Evolutionary conservation across 2,113 vertebrate species (phyloP).

Genomic region (Catharus bicknelli): DNA sequence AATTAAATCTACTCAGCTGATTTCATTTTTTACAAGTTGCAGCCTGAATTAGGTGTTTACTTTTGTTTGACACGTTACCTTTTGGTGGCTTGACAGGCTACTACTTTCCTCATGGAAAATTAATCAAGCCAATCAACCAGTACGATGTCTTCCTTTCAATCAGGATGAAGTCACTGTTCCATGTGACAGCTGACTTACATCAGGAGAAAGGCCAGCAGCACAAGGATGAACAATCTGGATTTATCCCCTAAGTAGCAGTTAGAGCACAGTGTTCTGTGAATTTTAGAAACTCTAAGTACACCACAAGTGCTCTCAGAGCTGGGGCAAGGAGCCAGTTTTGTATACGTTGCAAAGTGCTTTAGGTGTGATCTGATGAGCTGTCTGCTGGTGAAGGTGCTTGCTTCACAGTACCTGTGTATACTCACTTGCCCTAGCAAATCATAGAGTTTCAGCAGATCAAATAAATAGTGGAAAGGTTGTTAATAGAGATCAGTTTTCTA

Average conservation of each 20-base stretch:
- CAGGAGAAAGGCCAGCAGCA: neutral
- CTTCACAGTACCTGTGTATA: neutral
- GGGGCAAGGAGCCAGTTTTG: neutral
- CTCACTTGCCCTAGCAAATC: neutral
- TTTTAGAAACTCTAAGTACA: neutral
- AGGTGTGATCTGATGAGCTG: neutral
- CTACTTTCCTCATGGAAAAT: neutral
- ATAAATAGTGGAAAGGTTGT: neutral
- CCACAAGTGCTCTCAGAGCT: neutral
- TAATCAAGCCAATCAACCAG: neutral
- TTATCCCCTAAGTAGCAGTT: neutral
- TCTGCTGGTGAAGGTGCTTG: neutral
- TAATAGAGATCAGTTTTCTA: neutral
- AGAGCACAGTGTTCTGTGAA: neutral
- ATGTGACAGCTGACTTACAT: neutral
- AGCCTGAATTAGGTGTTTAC: neutral
- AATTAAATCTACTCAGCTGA: neutral
- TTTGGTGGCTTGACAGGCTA: neutral
- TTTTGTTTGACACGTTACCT: neutral
- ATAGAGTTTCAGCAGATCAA: neutral
- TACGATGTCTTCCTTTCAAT: neutral
- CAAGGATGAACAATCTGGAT: neutral
- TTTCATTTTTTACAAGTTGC: neutral
- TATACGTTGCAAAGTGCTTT: neutral
- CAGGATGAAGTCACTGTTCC: neutral